These are phyloP conservation scores for Luehdorfia chinensis DNA, from an alignment of 1,140 invertebrate species.

Conservation along the genomic window DNA sequence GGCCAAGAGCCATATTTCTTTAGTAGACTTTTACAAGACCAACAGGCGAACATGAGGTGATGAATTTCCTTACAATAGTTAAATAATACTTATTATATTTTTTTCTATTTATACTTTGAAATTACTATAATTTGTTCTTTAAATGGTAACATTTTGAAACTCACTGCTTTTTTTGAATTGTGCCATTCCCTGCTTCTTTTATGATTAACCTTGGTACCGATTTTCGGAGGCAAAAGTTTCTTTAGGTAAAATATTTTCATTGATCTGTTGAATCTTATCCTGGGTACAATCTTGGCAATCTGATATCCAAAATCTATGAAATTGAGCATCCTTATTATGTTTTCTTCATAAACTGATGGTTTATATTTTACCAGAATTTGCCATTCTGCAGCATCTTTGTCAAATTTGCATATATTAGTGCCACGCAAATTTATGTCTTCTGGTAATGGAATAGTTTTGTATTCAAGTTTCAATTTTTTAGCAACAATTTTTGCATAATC, in stretches of 20 bases:
- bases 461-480: slow-evolving; percentile 70
- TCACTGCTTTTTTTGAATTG: slow-evolving; percentile 63
- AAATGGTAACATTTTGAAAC: too few relatives aligned
- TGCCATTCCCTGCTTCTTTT: slow-evolving; percentile 67
- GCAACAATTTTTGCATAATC: slow-evolving; percentile 48
- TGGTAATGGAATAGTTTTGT: slow-evolving; percentile 80
- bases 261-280: slow-evolving; percentile 77
- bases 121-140: too few relatives aligned
- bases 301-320: slow-evolving; percentile 86
- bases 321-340: slow-evolving; percentile 82
- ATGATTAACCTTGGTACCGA: slow-evolving; percentile 54
- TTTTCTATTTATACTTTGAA: too few relatives aligned
- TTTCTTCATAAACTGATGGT: slow-evolving; percentile 79
- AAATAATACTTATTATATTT: too few relatives aligned
- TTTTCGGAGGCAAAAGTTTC: slow-evolving; percentile 46
- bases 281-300: slow-evolving; percentile 80
- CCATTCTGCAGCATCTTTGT: slow-evolving; percentile 84
- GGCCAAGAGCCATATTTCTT: too few relatives aligned
- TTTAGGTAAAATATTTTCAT: slow-evolving; percentile 73
- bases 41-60: too few relatives aligned
- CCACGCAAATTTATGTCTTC: slow-evolving; percentile 86
- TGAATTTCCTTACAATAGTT: too few relatives aligned
- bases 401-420: slow-evolving; percentile 81
- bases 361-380: slow-evolving; percentile 78
- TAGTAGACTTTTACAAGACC: too few relatives aligned